Conservation (phyloP, 2,113 vertebrate species). For the Macrotus californicus region DNA sequence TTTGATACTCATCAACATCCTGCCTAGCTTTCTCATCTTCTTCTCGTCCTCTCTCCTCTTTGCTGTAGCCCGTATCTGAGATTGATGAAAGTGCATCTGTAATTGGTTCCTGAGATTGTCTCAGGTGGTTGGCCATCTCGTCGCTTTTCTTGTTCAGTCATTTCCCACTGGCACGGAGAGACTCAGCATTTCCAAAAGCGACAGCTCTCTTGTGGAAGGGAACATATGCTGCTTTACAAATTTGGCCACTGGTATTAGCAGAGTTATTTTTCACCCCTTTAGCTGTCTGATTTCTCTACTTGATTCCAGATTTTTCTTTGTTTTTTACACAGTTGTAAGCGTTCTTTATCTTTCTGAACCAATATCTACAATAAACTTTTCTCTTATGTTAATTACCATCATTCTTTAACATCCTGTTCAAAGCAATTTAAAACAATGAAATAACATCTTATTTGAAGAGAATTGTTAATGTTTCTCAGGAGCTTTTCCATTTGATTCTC, state of each 20-base stretch:
- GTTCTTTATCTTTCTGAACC: neutral
- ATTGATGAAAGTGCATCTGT: neutral
- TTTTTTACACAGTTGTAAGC: neutral
- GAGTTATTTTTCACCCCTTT: neutral
- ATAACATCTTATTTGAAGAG: neutral
- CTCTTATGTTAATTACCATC: constrained; percentile 1
- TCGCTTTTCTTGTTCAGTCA: neutral
- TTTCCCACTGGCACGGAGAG: neutral
- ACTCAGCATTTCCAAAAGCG: neutral
- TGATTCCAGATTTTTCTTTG: neutral
- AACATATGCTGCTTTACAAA: neutral
- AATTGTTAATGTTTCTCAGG: neutral
- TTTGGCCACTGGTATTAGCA: neutral
- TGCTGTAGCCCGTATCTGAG: neutral
- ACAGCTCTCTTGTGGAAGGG: neutral
- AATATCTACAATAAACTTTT: neutral
- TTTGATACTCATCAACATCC: neutral
- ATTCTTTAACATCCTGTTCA: neutral
- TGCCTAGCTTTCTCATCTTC: neutral
- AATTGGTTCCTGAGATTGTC: neutral
- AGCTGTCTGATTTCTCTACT: neutral
- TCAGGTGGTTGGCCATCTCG: neutral
- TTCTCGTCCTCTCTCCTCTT: neutral
- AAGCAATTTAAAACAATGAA: constrained; percentile 15
- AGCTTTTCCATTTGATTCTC: neutral